A percentile compares a stretch with the other conserved stretches of the same genome.
phyloP scores from a whole-genome alignment of 2,797 vertebrate species.

The Notolepis coatsorum region DNA sequence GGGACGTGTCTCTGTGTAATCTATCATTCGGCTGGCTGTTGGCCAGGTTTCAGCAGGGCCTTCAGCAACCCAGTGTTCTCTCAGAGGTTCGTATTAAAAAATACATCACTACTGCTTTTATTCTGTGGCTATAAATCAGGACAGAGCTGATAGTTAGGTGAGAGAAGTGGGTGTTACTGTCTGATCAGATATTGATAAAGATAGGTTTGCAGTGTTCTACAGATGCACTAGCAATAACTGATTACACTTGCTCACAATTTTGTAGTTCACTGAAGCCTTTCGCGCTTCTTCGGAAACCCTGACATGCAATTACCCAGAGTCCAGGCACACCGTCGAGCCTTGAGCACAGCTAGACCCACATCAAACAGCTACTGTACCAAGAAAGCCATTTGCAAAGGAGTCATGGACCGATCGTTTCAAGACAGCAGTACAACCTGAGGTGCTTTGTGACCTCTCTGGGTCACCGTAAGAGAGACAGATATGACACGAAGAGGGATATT shows the following conservation, averaged over 20 bases:
- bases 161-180: slow-evolving; percentile 38
- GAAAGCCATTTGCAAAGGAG: background rate
- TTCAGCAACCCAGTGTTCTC: slow-evolving; percentile 27
- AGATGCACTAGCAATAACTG: slow-evolving; percentile 14
- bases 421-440: background rate
- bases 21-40: slow-evolving; percentile 58
- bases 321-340: background rate
- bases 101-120: slow-evolving; percentile 65
- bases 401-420: background rate
- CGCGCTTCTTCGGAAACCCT: background rate
- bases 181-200: slow-evolving; percentile 57
- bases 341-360: background rate
- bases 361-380: background rate
- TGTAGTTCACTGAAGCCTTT: background rate
- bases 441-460: background rate
- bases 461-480: background rate
- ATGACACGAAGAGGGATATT: background rate
- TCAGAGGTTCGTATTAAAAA: slow-evolving; percentile 63
- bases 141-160: slow-evolving; percentile 25
- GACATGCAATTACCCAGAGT: background rate
- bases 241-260: background rate
- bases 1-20: slow-evolving; percentile 54
- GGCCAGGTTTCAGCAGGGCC: slow-evolving; percentile 45
- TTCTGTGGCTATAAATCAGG: slow-evolving; percentile 50
- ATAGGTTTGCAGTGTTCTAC: slow-evolving; percentile 39